A percentile compares a stretch with the other conserved stretches of the same genome.
These are phyloP conservation scores for Vireo altiloquus DNA, from an alignment of 2,113 vertebrate species.

Conservation along the genomic window DNA sequence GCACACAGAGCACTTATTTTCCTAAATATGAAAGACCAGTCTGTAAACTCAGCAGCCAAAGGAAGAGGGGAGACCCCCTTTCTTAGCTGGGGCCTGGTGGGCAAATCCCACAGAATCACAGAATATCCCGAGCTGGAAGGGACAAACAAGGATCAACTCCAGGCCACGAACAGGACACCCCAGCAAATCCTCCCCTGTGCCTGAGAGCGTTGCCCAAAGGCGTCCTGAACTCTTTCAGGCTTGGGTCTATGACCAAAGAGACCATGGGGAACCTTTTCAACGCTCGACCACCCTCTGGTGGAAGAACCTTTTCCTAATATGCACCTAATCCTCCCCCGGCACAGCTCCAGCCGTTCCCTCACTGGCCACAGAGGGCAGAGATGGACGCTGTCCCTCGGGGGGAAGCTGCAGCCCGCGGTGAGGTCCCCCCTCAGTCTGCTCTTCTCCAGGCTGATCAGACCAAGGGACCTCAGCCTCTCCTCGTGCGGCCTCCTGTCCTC, in stretches of 20 bases:
- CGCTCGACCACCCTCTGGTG: not conserved
- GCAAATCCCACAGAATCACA: not conserved
- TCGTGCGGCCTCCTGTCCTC: not conserved
- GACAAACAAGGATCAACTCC: not conserved
- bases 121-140: not conserved
- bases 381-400: no score
- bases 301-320: not conserved
- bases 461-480: not conserved
- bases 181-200: not conserved
- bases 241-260: not conserved
- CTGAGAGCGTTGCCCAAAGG: not conserved
- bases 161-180: not conserved
- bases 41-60: not conserved
- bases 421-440: not conserved
- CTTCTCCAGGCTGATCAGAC: no score
- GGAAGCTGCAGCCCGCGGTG: not conserved
- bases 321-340: not conserved
- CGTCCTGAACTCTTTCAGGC: not conserved
- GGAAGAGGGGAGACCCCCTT: fast-evolving
- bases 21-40: fast-evolving
- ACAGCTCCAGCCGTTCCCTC: not conserved
- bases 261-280: not conserved
- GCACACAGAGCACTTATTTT: not conserved
- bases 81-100: no score
- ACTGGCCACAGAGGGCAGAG: not conserved